These are phyloP conservation scores for Galerucella calmariensis DNA, from an alignment of 2,888 invertebrate genomes.

Conservation along the genomic window DNA sequence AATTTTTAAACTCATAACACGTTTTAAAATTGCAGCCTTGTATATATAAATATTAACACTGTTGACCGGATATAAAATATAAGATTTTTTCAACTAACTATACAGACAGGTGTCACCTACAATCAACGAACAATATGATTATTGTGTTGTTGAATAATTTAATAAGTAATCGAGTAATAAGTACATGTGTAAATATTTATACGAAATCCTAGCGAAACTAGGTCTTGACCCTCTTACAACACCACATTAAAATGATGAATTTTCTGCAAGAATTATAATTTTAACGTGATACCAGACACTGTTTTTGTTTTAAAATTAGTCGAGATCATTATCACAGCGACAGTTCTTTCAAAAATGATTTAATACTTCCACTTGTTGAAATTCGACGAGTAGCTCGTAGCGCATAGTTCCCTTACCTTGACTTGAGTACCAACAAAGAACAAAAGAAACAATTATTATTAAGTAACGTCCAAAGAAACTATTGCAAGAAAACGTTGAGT, in stretches of 20 bases:
- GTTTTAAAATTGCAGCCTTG: background rate
- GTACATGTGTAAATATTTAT: background rate
- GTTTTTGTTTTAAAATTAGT: background rate
- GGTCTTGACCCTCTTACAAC: background rate
- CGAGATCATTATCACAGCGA: background rate
- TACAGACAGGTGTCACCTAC: background rate
- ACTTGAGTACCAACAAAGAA: conserved; percentile 20
- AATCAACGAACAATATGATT: background rate
- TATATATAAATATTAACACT: background rate
- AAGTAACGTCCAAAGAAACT: conserved; percentile 16
- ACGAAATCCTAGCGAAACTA: background rate
- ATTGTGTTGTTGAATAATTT: background rate
- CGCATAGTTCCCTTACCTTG: conserved; percentile 30
- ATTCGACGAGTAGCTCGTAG: conserved; percentile 3
- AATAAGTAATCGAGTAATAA: background rate
- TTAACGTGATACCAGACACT: background rate
- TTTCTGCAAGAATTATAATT: background rate
- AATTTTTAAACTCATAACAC: background rate
- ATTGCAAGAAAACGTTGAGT: conserved; percentile 28
- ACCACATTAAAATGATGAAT: background rate
- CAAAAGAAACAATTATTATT: conserved; percentile 27
- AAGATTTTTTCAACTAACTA: background rate
- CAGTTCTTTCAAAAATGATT: background rate
- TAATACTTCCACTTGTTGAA: background rate
- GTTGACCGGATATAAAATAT: background rate